These are phyloP conservation scores for Myotis findleyi DNA, from an alignment of 2,797 vertebrate genomes.

Conservation along the genomic window DNA sequence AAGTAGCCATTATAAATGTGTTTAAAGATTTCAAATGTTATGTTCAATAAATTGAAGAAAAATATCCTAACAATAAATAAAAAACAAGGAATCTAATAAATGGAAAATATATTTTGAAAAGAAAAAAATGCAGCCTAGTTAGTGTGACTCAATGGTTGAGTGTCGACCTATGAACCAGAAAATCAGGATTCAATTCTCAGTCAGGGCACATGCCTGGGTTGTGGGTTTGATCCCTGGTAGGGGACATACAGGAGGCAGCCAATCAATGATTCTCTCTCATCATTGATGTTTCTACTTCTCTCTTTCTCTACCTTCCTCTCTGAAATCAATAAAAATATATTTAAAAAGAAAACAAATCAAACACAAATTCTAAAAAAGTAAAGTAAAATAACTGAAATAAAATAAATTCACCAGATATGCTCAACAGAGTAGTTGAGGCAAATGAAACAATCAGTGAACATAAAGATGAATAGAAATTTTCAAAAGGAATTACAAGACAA, in stretches of 20 bases:
- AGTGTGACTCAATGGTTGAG: background rate
- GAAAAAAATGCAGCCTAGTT: background rate
- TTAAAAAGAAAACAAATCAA: background rate
- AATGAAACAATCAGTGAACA: background rate
- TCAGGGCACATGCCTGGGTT: background rate
- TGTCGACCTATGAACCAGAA: background rate
- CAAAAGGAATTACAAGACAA: background rate
- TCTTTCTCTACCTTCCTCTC: background rate
- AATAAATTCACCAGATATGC: background rate
- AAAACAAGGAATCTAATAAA: background rate
- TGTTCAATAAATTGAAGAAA: constrained; percentile 14
- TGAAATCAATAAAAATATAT: no score
- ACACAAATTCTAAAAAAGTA: constrained; percentile 33
- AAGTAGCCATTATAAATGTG: constrained; percentile 3
- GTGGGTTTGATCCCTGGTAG: background rate
- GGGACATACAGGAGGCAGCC: background rate
- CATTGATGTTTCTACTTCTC: background rate
- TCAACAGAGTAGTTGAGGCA: background rate
- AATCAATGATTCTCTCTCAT: background rate
- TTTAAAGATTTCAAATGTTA: background rate
- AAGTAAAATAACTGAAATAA: background rate
- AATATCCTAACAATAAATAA: background rate
- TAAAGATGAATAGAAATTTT: background rate
- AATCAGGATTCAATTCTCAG: background rate
- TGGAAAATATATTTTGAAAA: background rate